Conservation (phyloP, 2,888 invertebrate species). For the Mesoligia furuncula region DNA sequence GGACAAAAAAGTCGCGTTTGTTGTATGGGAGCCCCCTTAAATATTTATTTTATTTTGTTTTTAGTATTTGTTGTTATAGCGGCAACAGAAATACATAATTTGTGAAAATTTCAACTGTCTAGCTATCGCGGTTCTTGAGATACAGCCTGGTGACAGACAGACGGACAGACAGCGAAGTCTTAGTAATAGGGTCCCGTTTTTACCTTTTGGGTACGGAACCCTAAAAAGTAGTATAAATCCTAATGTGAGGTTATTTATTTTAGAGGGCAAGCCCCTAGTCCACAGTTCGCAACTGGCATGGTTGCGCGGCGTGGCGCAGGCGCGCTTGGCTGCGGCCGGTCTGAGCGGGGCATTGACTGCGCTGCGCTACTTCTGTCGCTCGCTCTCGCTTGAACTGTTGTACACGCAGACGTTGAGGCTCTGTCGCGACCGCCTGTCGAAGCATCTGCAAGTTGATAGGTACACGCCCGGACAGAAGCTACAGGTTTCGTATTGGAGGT, state of each 20-base stretch:
- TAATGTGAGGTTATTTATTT: constrained; percentile 44
- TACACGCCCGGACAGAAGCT: constrained; percentile 97
- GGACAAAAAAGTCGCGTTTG: no score
- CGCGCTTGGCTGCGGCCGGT: constrained; percentile 94
- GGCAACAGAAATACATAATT: no score
- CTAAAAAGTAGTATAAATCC: background rate
- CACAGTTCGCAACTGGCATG: constrained; percentile 98
- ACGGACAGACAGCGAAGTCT: no score
- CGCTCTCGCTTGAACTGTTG: constrained; percentile 97
- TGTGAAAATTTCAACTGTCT: no score
- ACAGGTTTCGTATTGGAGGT: constrained; percentile 99
- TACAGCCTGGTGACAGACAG: no score
- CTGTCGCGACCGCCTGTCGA: constrained; percentile 96
- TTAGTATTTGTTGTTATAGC: no score
- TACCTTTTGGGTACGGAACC: no score
- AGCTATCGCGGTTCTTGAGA: no score
- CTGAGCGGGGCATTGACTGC: constrained; percentile 92
- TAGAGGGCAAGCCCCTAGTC: constrained; percentile 98
- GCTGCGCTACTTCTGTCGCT: constrained; percentile 98
- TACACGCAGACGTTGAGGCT: constrained; percentile 97
- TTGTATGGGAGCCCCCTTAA: no score
- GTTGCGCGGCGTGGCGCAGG: constrained; percentile 98
- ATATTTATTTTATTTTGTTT: no score
- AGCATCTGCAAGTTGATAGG: constrained; percentile 97
- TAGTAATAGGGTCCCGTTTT: no score